These are phyloP conservation scores for Hesperia comma DNA, from an alignment of 2,888 invertebrate genomes.

Conservation along the genomic window DNA sequence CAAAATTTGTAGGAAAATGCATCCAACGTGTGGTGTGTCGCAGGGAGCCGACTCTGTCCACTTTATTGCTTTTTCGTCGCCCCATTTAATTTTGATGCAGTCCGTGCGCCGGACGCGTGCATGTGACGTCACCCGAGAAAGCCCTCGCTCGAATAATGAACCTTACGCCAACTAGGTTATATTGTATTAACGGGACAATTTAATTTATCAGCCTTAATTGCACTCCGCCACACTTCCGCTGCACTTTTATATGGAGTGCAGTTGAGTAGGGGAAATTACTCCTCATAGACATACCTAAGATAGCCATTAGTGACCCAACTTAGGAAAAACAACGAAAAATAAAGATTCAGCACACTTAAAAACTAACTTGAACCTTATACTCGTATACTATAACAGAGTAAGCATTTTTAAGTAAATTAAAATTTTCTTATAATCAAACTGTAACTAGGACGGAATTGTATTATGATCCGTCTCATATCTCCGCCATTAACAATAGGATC, in stretches of 20 bases:
- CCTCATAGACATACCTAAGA: no score
- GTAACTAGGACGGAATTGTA: no score
- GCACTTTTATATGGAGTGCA: background rate
- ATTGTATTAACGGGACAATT: background rate
- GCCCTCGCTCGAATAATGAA: background rate
- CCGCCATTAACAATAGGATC: no score
- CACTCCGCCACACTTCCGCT: background rate
- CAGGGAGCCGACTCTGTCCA: background rate
- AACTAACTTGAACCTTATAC: no score
- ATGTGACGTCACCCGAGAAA: background rate
- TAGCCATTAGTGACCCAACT: no score
- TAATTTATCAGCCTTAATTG: background rate
- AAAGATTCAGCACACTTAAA: no score
- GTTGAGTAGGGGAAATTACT: no score
- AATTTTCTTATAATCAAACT: no score
- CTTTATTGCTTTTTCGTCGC: background rate
- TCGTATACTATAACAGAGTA: no score
- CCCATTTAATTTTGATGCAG: constrained; percentile 3
- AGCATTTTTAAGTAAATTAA: no score
- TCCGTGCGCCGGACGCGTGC: background rate
- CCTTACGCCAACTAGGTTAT: background rate
- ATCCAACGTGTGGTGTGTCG: background rate
- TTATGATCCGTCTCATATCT: no score
- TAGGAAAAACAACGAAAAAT: no score
- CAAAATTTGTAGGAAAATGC: background rate